Conservation (phyloP, 2,888 invertebrate genomes). For the Epinotia ramella region DNA sequence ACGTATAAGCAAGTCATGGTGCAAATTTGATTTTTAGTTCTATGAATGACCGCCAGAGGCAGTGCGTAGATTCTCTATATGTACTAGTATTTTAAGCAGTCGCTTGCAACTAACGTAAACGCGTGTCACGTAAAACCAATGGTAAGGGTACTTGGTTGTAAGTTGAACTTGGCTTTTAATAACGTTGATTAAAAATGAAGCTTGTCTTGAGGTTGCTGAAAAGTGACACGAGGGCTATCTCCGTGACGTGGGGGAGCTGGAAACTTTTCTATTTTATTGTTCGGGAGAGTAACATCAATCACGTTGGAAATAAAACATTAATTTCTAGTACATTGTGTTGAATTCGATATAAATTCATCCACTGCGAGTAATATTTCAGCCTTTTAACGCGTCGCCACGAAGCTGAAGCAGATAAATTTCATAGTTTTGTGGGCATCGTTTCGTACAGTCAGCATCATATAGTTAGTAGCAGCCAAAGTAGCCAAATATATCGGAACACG, state of each 20-base stretch:
- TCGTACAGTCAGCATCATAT: too few species aligned
- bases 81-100: too few species aligned
- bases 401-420: neutral
- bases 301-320: conserved; percentile 20
- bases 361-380: conserved; percentile 1
- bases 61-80: too few species aligned
- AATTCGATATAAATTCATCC: conserved; percentile 19
- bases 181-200: conserved; percentile 23
- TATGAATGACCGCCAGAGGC: too few species aligned
- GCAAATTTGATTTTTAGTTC: too few species aligned
- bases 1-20: too few species aligned
- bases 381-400: neutral
- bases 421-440: neutral
- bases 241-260: neutral
- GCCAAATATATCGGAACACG: too few species aligned
- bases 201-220: neutral
- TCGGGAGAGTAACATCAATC: conserved; percentile 16
- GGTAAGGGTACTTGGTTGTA: conserved; percentile 1
- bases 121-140: too few species aligned
- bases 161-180: conserved; percentile 30
- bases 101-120: too few species aligned
- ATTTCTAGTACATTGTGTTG: conserved; percentile 29
- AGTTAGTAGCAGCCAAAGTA: too few species aligned
- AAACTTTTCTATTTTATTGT: conserved; percentile 23
- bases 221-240: conserved; percentile 7